Percentiles rank a stretch among this genome's conserved stretches.
phyloP scores from a whole-genome alignment of 2,113 vertebrate genomes.

The Meleagris gallopavo region DNA sequence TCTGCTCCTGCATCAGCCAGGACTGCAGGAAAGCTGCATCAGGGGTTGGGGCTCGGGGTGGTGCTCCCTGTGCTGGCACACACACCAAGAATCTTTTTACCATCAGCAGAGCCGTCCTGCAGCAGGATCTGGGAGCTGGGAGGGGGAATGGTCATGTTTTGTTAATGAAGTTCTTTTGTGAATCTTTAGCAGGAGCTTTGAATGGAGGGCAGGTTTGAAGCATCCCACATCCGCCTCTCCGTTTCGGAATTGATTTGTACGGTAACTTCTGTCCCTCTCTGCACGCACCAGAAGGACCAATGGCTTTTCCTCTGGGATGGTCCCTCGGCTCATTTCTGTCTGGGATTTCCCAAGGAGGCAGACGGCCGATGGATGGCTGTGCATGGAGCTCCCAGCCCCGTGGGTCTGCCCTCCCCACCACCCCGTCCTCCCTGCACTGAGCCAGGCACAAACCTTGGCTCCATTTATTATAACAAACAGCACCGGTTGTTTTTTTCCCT shows the following conservation, averaged over 20 bases:
- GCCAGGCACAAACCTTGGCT: background rate
- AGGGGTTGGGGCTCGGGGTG: background rate
- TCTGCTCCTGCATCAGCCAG: background rate
- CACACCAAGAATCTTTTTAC: background rate
- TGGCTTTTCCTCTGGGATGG: background rate
- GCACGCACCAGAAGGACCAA: background rate
- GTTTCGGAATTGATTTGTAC: background rate
- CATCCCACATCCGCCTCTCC: slow-evolving; percentile 19
- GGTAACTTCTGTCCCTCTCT: background rate
- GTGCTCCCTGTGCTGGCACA: background rate
- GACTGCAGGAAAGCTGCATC: background rate
- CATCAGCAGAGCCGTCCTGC: background rate
- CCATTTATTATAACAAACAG: fast-evolving
- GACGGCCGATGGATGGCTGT: fast-evolving
- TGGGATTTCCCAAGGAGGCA: background rate
- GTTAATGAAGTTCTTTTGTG: slow-evolving; percentile 4
- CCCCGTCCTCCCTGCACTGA: background rate
- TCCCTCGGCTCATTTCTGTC: background rate
- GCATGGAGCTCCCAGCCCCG: fast-evolving
- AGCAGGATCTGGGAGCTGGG: background rate
- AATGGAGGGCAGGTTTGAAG: slow-evolving; percentile 6
- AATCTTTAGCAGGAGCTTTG: background rate
- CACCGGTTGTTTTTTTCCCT: fast-evolving
- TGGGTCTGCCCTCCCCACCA: background rate
- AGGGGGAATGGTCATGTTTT: background rate